phyloP scores from a whole-genome alignment of 35 echinoderm and acorn worm species.

The Acanthaster planci region DNA sequence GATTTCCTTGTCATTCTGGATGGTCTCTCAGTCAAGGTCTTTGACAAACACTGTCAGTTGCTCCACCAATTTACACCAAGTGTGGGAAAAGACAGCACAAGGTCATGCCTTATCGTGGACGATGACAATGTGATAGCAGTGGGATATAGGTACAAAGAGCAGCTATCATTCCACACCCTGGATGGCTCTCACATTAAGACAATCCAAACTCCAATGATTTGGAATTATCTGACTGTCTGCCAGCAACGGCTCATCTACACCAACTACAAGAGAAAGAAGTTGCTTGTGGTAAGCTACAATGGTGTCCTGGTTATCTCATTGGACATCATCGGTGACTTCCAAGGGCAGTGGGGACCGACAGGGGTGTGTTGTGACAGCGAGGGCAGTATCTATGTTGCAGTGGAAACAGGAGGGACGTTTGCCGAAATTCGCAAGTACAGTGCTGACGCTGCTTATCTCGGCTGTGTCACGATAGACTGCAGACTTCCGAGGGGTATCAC shows the following conservation, averaged over 20 bases:
- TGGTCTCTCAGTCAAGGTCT: not conserved
- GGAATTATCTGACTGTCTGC: not conserved
- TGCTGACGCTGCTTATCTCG: not conserved
- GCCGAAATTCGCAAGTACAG: not conserved
- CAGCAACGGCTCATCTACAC: slow-evolving; percentile 5
- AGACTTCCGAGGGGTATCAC: no score
- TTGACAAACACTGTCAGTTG: not conserved
- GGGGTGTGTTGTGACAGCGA: not conserved
- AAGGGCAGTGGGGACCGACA: not conserved
- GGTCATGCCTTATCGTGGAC: not conserved
- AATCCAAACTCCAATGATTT: not conserved
- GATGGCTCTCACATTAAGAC: not conserved
- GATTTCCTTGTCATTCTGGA: not conserved
- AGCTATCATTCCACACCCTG: not conserved
- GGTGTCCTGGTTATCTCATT: not conserved
- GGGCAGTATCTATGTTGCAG: not conserved
- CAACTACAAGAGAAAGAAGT: not conserved
- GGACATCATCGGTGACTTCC: not conserved
- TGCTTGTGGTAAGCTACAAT: not conserved
- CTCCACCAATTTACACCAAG: slow-evolving; percentile 3
- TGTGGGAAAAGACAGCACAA: not conserved
- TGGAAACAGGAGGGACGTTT: not conserved
- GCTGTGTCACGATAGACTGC: no score
- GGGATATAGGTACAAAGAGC: not conserved
- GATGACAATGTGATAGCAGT: not conserved